Evolutionary conservation across 1,140 invertebrate species (phyloP), one percentile per base, ranked within the genome.

Genomic region (Zophobas atratus): DNA sequence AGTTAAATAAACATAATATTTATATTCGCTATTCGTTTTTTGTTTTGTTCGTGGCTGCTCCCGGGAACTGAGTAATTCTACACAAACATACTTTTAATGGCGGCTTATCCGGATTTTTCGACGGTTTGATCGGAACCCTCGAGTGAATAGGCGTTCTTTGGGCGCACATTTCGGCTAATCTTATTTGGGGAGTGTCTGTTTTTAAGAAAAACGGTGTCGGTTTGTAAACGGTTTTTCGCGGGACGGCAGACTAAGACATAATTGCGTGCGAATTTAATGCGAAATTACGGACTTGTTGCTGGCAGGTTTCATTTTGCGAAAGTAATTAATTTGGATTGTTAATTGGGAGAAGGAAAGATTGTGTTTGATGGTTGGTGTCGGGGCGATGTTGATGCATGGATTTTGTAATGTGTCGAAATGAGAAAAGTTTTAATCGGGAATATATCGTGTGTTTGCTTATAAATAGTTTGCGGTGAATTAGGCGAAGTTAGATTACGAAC

Each of bases 1-100:
- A 46, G 3, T 46, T 46, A 46, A 46, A 46, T 46, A 46, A 46
- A 46, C 43, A 46, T 46, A 46, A 46, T 46, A 46, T 46, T 46
- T 46, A 3, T 8, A 46, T 4, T 46, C 43, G 43, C 43, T 46
- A 3, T 8, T 46, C 3, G 3, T 46, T 46, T 3, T 8, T 46
- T 46, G 3, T 46, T 46, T 8, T 46, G 3, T 4, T 3, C 43
- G 3, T 46, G 8, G 3, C 8, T 46, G 43, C 8, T 8, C 8
- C 43, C 43, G 43, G 43, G 43, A 46, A 46, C 43, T 8, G 43
- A 3, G 43, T 3, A 46, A 46, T 46, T 46, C 8, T 46, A 8
- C 43, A 46, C 43, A 46, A 46, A 46, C 8, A 46, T 46, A 3
- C 3, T 46, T 46, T 3, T 46, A 46, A 4, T 8, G 43, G 43